Base-by-base conservation (phyloP, 2,113 vertebrate genomes). In the Urocolius indicus region DNA sequence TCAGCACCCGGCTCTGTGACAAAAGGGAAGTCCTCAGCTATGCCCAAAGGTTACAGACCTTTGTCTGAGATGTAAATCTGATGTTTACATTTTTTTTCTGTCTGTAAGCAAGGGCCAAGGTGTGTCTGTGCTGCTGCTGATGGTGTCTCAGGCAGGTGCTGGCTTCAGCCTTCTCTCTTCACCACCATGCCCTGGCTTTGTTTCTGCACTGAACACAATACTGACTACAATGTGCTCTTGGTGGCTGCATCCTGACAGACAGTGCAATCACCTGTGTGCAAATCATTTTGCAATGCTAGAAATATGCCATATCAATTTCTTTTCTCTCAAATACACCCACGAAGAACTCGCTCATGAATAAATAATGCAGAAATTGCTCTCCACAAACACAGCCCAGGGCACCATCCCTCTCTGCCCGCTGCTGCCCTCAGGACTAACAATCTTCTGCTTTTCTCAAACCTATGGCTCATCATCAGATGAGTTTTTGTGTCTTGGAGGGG, bases 311-410 rank as follows among this genome's bases (percentile, higher is more conserved):
- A 78, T 61, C 59, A 43, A 41, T 63, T 92, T 86, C 59, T 68
- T 36, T 54, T 52, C 52, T 90, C 52, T 90, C 68, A 86, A 75
- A 79, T 84, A 68, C 73, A 67, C 29, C 43, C 41, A 48, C 22
- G 23, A 90, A 77, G 52, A 43, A 8, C 71, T 94, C 84, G 32
- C 30, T 92, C 27, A 12, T 26, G 34, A 74, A 96, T 80, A 65
- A 93, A 75, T 90, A 94, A 93, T 61, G 48, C 58, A 95, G 68
- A 90, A 83, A 74, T 86, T 67, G 30, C 65, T 92, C 65, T 90
- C 48, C 52, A 71, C 30, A 81, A 75, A 78, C 43, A 59, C n/a
- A 95, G 76, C 73, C 46, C 62, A 54, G 58, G 58, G 83, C 69
- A 84, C 26, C 41, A 65, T 87, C 16, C 19, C 19, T 84, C 83